Conservation (phyloP, 2,888 invertebrate species). For the Temnothorax unifasciatus region DNA sequence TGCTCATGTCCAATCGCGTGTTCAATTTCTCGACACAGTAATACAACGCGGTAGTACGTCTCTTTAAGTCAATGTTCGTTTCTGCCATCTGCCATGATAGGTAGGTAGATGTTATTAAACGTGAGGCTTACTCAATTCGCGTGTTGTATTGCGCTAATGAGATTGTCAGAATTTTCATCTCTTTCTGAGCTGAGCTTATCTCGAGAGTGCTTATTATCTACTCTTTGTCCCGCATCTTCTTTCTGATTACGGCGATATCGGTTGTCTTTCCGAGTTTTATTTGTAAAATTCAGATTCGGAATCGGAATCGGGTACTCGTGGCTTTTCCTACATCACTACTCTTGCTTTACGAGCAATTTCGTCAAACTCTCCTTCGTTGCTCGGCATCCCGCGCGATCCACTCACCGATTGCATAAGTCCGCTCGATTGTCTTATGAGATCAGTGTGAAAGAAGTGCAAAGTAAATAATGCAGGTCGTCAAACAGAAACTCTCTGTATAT, state of each 20-base stretch:
- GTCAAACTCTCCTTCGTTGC: slow-evolving; percentile 42
- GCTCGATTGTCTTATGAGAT: slow-evolving; percentile 29
- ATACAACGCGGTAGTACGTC: background rate
- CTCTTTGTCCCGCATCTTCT: background rate
- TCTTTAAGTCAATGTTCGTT: slow-evolving; percentile 2
- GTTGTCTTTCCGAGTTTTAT: background rate
- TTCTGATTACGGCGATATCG: background rate
- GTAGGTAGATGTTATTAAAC: background rate
- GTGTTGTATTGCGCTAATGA: background rate
- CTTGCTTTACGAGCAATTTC: slow-evolving; percentile 6
- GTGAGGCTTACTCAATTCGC: background rate
- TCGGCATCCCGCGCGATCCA: slow-evolving; percentile 59
- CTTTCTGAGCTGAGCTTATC: background rate
- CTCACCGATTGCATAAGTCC: slow-evolving; percentile 62
- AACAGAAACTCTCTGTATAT: slow-evolving; percentile 32
- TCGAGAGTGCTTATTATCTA: background rate
- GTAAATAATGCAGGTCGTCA: slow-evolving; percentile 53
- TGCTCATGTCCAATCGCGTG: background rate
- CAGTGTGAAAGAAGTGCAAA: slow-evolving; percentile 55
- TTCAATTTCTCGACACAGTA: background rate
- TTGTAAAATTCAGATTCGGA: background rate
- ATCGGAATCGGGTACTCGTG: background rate
- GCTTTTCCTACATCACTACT: background rate
- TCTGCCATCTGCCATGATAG: too few relatives aligned
- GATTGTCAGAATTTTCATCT: slow-evolving; percentile 24